Evolutionary conservation across 1,140 invertebrate species (phyloP).

Genomic region (Rhopalosiphum padi): DNA sequence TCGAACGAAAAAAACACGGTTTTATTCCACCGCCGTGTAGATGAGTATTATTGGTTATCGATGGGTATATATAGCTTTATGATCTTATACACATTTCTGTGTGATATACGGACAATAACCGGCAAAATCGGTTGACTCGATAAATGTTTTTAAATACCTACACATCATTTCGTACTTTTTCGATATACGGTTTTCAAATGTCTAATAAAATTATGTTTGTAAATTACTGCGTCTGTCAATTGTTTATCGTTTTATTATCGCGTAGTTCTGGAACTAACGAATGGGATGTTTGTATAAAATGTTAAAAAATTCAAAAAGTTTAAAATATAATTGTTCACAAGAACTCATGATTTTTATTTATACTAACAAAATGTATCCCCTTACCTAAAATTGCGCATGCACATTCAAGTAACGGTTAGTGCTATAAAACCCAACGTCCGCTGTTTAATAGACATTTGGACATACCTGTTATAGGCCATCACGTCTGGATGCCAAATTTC

Average conservation of each 20-base stretch:
- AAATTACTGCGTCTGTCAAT: no score
- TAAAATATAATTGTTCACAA: not conserved
- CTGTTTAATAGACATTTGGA: not conserved
- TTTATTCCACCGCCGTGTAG: no score
- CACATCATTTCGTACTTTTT: no score
- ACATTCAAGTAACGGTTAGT: not conserved
- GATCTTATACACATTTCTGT: not conserved
- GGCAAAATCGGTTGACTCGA: no score
- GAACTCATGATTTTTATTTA: not conserved
- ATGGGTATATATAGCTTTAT: not conserved
- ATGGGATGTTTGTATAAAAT: not conserved
- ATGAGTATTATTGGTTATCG: not conserved
- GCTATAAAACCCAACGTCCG: not conserved
- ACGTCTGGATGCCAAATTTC: slow-evolving; percentile 46
- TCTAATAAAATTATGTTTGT: no score
- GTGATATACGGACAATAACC: no score
- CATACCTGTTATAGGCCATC: slow-evolving; percentile 36
- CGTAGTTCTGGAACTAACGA: no score
- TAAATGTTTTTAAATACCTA: no score
- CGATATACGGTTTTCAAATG: no score
- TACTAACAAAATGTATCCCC: not conserved
- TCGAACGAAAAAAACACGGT: not conserved
- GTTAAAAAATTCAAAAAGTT: not conserved
- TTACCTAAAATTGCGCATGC: no score
- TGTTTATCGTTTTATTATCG: no score